Evolutionary conservation across 2,797 vertebrate species (phyloP).

Genomic region (Selene dorsalis): DNA sequence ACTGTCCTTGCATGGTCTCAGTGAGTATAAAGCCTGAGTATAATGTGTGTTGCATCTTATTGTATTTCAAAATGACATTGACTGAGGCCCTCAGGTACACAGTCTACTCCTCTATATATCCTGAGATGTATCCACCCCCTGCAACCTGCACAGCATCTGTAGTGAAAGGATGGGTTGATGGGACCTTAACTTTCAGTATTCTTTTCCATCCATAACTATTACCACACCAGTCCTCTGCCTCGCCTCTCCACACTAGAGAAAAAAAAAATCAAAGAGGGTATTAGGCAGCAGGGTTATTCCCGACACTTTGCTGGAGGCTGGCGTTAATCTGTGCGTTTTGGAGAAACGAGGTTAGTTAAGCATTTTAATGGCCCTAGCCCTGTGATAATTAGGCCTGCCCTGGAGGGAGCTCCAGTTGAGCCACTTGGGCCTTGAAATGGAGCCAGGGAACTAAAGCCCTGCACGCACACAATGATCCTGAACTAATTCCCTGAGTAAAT

Average conservation of each 20-base stretch:
- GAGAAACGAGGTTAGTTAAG: conserved; percentile 98
- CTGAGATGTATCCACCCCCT: conserved; percentile 22
- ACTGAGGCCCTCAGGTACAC: conserved; percentile 7
- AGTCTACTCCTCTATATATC: conserved; percentile 10
- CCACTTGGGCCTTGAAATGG: conserved; percentile 98
- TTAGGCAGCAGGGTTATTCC: conserved; percentile 96
- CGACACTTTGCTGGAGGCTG: conserved; percentile 92
- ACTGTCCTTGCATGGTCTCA: not conserved
- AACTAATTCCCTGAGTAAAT: conserved; percentile 99
- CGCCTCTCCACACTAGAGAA: conserved; percentile 74
- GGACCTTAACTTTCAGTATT: conserved; percentile 60
- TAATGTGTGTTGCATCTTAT: not conserved
- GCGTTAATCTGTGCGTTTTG: conserved; percentile 97
- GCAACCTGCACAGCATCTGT: conserved; percentile 29
- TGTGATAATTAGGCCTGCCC: conserved; percentile 99
- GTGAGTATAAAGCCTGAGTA: not conserved
- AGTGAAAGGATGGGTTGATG: conserved; percentile 32
- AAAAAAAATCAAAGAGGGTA: conserved; percentile 93
- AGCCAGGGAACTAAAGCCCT: conserved; percentile 95
- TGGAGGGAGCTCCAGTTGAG: conserved; percentile 94
- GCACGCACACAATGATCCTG: conserved; percentile 95
- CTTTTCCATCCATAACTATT: conserved; percentile 68
- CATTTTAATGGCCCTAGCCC: conserved; percentile 99
- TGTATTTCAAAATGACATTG: conserved; percentile 12
- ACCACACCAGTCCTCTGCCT: conserved; percentile 72